Evolutionary conservation across 1,140 invertebrate species (phyloP).

Genomic region (Musca domestica): DNA sequence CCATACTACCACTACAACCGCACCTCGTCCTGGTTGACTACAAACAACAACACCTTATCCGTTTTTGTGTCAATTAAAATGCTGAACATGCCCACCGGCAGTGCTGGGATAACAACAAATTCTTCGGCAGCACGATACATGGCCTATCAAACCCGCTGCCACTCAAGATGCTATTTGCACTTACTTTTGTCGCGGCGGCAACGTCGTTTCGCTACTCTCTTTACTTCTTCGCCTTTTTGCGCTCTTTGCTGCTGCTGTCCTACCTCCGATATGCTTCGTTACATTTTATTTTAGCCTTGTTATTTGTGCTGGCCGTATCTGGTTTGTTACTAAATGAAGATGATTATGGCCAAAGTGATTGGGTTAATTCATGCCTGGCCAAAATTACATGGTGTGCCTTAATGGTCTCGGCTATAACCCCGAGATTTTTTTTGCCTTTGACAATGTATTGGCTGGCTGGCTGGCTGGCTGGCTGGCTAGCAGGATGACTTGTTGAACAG

Average conservation of each 20-base stretch:
- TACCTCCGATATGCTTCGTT: too few relatives aligned
- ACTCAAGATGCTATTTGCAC: constrained; percentile 17
- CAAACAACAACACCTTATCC: constrained; percentile 6
- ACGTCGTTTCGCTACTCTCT: too few relatives aligned
- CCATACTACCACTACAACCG: too few relatives aligned
- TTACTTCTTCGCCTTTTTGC: too few relatives aligned
- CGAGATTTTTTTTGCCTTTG: background rate
- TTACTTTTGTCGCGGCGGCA: background rate
- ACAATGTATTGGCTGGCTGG: background rate
- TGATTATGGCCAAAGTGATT: constrained; percentile 18
- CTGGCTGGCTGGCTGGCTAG: background rate
- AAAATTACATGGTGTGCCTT: constrained; percentile 1
- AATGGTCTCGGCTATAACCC: too few relatives aligned
- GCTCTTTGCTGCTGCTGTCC: too few relatives aligned
- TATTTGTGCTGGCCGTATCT: too few relatives aligned
- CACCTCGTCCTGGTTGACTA: background rate
- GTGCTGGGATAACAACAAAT: constrained; percentile 23
- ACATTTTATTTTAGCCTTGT: background rate
- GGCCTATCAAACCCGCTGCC: constrained; percentile 7
- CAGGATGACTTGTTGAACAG: background rate
- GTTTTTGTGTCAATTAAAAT: constrained; percentile 20
- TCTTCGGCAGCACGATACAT: constrained; percentile 22
- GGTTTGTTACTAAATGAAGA: background rate
- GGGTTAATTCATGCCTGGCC: constrained; percentile 17
- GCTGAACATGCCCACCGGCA: constrained; percentile 24